Evolutionary conservation across 2,888 invertebrate species (phyloP).

Genomic region (Aphodius granarius): DNA sequence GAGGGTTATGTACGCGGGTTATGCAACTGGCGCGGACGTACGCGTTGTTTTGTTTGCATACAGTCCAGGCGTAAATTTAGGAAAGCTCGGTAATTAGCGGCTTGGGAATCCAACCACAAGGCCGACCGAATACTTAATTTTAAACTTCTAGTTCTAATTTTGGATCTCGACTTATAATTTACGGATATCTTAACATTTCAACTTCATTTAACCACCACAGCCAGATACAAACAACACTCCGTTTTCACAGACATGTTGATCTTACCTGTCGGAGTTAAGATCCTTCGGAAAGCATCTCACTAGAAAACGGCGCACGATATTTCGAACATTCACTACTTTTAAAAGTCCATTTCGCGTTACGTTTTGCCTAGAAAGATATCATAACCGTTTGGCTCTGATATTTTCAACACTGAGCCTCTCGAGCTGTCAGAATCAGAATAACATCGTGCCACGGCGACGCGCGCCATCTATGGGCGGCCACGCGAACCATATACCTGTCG

Average conservation of each 20-base stretch:
- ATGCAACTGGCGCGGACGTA: conserved; percentile 18
- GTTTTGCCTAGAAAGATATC: background rate
- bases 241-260: too few relatives aligned
- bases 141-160: too few relatives aligned
- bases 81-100: background rate
- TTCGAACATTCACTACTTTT: too few relatives aligned
- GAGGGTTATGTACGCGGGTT: background rate
- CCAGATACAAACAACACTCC: background rate
- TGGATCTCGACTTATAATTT: too few relatives aligned
- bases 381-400: background rate
- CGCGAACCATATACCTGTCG: background rate
- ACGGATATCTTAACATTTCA: background rate
- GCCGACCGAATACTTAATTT: too few relatives aligned
- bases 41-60: conserved; percentile 17
- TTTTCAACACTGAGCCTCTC: background rate
- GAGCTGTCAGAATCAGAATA: background rate
- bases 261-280: background rate
- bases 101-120: background rate
- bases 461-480: background rate
- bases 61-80: conserved; percentile 1
- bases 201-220: background rate
- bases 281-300: background rate
- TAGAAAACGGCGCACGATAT: background rate
- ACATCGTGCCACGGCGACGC: background rate
- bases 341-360: background rate